These are phyloP conservation scores for Halisarca cf. caerulea DNA, from an alignment of 37 sponge, comb jelly and placozoan species.

Conservation along the genomic window DNA sequence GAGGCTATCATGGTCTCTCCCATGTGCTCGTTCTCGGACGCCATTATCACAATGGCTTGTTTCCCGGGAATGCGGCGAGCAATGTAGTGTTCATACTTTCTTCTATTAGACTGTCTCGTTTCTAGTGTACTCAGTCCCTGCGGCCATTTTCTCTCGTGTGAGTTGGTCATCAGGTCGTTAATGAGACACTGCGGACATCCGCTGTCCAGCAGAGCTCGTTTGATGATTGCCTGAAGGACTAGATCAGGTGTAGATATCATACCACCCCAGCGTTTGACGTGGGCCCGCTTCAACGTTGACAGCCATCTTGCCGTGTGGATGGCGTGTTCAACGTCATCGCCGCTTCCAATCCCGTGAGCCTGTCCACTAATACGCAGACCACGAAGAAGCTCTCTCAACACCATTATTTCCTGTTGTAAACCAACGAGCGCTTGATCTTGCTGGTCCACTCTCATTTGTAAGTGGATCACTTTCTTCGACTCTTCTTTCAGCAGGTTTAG, in stretches of 20 bases:
- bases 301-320: slow-evolving; percentile 76
- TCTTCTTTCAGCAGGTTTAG: slow-evolving; percentile 49
- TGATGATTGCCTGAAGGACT: slow-evolving; percentile 89
- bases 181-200: slow-evolving; percentile 85
- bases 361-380: slow-evolving; percentile 49
- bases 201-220: slow-evolving; percentile 81
- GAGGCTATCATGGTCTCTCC: slow-evolving; percentile 81
- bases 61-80: slow-evolving; percentile 91
- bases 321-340: slow-evolving; percentile 74
- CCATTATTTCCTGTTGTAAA: slow-evolving; percentile 51
- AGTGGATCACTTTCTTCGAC: slow-evolving; percentile 25
- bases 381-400: slow-evolving; percentile 80
- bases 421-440: slow-evolving; percentile 27
- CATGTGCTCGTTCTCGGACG: slow-evolving; percentile 96
- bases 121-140: slow-evolving; percentile 91
- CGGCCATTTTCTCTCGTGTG: slow-evolving; percentile 96
- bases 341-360: slow-evolving; percentile 30
- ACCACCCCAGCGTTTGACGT: slow-evolving; percentile 92
- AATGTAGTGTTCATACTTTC: slow-evolving; percentile 89
- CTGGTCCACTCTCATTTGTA: slow-evolving; percentile 45
- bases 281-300: slow-evolving; percentile 60
- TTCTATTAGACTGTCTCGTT: slow-evolving; percentile 89
- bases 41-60: slow-evolving; percentile 96
- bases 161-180: slow-evolving; percentile 86
- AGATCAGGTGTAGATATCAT: slow-evolving; percentile 97